A percentile compares a stretch with the other conserved stretches of the same genome.
Conservation (phyloP, 2,888 invertebrate genomes). For the Lacanobia wlatinum region DNA sequence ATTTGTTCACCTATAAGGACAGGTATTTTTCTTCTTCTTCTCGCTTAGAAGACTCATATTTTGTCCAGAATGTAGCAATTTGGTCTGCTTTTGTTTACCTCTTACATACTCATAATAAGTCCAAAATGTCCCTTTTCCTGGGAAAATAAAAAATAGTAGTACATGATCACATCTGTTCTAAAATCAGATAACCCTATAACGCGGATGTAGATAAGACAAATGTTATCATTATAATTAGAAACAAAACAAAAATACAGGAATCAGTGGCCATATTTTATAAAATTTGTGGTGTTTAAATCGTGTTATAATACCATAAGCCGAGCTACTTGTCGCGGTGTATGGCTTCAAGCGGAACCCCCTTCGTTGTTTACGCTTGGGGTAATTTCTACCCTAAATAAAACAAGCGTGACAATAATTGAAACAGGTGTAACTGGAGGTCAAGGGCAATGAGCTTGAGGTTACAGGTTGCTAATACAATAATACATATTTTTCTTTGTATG, state of each 20-base stretch:
- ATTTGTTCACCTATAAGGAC: too few relatives aligned
- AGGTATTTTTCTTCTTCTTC: too few relatives aligned
- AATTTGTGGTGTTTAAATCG: constrained; percentile 11
- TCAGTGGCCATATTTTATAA: not conserved
- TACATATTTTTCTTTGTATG: not conserved
- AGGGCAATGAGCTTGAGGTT: constrained; percentile 10
- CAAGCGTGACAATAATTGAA: constrained; percentile 21
- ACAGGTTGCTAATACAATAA: not conserved
- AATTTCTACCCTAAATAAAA: constrained; percentile 47
- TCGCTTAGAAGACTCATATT: too few relatives aligned
- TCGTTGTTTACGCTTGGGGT: constrained; percentile 24
- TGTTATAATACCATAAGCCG: constrained; percentile 37
- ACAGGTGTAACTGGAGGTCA: constrained; percentile 55
- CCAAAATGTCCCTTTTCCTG: too few relatives aligned
- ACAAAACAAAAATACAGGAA: constrained; percentile 7
- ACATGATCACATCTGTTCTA: too few relatives aligned
- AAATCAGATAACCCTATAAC: constrained; percentile 3
- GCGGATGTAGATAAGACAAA: not conserved
- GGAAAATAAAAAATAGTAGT: too few relatives aligned
- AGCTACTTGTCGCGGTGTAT: constrained; percentile 38
- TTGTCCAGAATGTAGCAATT: too few relatives aligned
- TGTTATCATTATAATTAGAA: constrained; percentile 4
- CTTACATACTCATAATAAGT: too few relatives aligned
- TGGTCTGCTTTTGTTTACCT: too few relatives aligned
- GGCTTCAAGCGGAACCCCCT: constrained; percentile 58